Evolutionary conservation across 2,888 invertebrate genomes (phyloP).

Genomic region (Allacma fusca): DNA sequence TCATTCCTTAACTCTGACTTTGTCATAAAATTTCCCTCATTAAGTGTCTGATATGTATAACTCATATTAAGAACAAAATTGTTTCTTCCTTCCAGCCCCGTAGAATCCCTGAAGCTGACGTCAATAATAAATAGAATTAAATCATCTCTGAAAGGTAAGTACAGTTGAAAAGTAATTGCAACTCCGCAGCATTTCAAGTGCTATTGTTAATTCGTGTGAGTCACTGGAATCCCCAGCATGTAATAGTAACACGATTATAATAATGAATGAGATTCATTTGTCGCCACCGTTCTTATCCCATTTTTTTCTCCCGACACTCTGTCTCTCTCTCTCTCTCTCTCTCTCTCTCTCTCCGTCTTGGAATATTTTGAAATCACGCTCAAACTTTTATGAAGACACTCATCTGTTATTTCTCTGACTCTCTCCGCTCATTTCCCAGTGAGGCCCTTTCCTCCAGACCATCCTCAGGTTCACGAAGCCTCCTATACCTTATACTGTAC

Average conservation of each 20-base stretch:
- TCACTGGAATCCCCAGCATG: constrained; percentile 19
- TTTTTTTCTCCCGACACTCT: constrained; percentile 11
- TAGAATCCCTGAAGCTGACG: constrained; percentile 39
- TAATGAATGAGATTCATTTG: constrained; percentile 16
- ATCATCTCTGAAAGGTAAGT: constrained; percentile 40
- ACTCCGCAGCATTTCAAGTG: background rate
- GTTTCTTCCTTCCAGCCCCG: constrained; percentile 25
- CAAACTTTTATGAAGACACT: background rate
- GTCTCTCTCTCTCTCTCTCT: background rate
- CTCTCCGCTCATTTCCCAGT: background rate
- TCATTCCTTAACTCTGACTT: background rate
- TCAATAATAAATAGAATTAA: constrained; percentile 43
- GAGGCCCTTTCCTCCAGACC: no score
- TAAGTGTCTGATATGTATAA: no score
- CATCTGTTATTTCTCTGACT: background rate
- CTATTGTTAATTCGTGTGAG: constrained; percentile 16
- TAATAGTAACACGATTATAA: constrained; percentile 16
- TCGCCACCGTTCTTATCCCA: constrained; percentile 11
- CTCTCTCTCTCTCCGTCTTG: background rate
- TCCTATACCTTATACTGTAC: no score
- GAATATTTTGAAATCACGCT: constrained; percentile 12
- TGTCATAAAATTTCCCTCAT: background rate
- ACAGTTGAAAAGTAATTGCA: constrained; percentile 5
- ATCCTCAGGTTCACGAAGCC: no score
- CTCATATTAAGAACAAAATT: no score